Percentiles rank a stretch among this genome's conserved stretches.
These are phyloP conservation scores for Sebastes hopkinsi DNA, from an alignment of 2,797 vertebrate genomes.

Conservation along the genomic window DNA sequence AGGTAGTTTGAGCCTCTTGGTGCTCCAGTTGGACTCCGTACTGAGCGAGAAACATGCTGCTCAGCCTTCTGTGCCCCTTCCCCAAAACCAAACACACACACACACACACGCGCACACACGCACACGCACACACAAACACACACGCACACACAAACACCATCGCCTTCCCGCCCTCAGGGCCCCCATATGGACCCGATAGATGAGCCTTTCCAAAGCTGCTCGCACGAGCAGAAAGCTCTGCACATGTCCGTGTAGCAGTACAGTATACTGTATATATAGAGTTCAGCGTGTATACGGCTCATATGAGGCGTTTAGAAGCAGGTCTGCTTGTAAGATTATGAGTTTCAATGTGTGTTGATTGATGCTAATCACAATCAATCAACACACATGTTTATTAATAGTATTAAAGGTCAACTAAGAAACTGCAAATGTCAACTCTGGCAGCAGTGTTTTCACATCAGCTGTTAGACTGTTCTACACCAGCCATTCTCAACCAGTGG, in stretches of 20 bases:
- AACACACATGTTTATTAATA: neutral
- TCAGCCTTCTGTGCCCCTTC: slow-evolving; percentile 42
- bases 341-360: neutral
- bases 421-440: too few species aligned
- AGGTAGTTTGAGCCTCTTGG: slow-evolving; percentile 21
- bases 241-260: neutral
- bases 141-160: neutral
- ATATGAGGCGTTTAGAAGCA: neutral
- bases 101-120: accelerated
- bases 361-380: neutral
- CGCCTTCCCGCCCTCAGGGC: slow-evolving; percentile 24
- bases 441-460: neutral
- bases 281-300: neutral
- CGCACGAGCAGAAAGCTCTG: neutral
- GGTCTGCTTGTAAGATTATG: neutral
- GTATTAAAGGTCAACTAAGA: neutral
- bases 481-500: too few species aligned
- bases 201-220: slow-evolving; percentile 30
- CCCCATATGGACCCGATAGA: slow-evolving; percentile 50
- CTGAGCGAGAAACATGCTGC: slow-evolving; percentile 41
- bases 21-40: slow-evolving; percentile 28
- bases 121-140: neutral
- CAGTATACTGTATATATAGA: neutral
- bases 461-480: neutral
- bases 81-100: neutral